phyloP scores from a whole-genome alignment of 2,888 invertebrate species.

The Campopleginae sp. region DNA sequence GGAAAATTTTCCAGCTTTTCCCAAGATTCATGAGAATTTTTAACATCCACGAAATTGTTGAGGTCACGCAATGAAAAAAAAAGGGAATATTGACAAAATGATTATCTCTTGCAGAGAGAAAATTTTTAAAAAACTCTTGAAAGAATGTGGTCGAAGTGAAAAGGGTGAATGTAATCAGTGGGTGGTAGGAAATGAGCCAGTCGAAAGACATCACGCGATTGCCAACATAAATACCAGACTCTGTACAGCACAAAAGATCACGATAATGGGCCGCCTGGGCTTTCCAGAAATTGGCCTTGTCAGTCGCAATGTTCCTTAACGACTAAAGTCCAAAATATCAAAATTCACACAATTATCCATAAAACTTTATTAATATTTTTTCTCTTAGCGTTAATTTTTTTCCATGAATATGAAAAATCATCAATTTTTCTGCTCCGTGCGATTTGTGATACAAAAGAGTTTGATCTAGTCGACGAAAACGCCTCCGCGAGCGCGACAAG shows the following conservation, averaged over 20 bases:
- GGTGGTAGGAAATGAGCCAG: conserved; percentile 9
- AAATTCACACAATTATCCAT: background rate
- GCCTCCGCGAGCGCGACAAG: conserved; percentile 57
- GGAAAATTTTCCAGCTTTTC: too few relatives aligned
- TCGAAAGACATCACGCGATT: conserved; percentile 50
- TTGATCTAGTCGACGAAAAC: conserved; percentile 5
- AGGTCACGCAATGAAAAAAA: background rate
- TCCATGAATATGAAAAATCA: background rate
- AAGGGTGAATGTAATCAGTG: conserved; percentile 50
- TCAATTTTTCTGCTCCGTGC: background rate
- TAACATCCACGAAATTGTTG: background rate
- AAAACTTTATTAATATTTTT: background rate
- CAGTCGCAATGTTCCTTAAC: background rate
- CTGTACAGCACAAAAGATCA: conserved; percentile 37
- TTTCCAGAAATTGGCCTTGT: conserved; percentile 30
- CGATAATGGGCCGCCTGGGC: conserved; percentile 43
- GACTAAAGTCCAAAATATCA: background rate
- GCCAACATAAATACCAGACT: conserved; percentile 1
- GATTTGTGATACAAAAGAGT: conserved; percentile 19
- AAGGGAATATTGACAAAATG: background rate
- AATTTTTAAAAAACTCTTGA: background rate
- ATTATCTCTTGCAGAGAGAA: background rate
- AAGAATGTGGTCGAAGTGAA: background rate
- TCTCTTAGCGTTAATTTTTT: background rate
- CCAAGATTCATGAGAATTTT: background rate